Evolutionary conservation across 2,888 invertebrate species (phyloP).

Genomic region (Amphipoea oculea): DNA sequence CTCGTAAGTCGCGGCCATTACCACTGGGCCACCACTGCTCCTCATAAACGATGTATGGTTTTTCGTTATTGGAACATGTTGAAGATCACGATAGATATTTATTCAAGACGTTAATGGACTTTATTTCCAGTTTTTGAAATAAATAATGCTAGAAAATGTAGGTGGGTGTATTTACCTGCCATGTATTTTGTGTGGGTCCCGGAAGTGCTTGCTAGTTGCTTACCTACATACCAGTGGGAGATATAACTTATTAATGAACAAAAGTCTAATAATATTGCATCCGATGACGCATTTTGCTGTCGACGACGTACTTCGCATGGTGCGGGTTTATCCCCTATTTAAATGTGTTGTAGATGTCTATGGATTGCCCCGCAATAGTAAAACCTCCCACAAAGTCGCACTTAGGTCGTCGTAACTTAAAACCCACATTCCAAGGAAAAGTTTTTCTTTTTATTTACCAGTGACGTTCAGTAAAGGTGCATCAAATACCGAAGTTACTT

Average conservation of each 20-base stretch:
- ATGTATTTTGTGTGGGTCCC: not conserved
- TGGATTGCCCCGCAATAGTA: not conserved
- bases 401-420: not conserved
- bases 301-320: not conserved
- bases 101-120: not conserved
- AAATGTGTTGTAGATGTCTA: not conserved
- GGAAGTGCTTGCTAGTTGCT: not conserved
- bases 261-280: not conserved
- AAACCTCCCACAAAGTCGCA: not conserved
- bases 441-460: not conserved
- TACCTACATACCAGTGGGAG: not conserved
- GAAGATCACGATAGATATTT: no score
- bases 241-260: not conserved
- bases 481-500: not conserved
- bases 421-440: not conserved
- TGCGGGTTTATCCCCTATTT: not conserved
- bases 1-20: not conserved
- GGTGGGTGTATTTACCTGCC: not conserved
- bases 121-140: not conserved
- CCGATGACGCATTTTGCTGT: constrained; percentile 1
- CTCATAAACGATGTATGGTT: not conserved
- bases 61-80: no score
- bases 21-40: not conserved
- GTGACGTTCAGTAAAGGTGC: not conserved
- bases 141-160: not conserved